phyloP scores from a whole-genome alignment of 2,797 vertebrate genomes.

The Amblyopsis hoosieri region DNA sequence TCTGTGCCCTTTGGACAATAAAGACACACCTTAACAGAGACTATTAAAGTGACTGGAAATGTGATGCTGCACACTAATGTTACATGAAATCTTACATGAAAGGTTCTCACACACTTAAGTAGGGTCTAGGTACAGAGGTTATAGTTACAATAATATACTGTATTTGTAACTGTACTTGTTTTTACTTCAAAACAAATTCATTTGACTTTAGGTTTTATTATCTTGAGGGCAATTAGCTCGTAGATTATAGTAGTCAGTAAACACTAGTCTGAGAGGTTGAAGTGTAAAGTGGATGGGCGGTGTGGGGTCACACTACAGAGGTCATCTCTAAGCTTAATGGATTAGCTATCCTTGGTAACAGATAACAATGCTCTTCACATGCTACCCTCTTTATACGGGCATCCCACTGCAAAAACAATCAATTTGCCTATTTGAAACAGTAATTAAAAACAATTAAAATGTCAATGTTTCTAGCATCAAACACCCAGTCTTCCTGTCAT shows the following conservation, averaged over 20 bases:
- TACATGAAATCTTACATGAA: no score
- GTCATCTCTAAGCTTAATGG: slow-evolving; percentile 74
- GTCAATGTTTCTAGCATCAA: slow-evolving; percentile 34
- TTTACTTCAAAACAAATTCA: no score
- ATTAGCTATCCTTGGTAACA: slow-evolving; percentile 70
- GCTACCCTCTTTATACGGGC: slow-evolving; percentile 36
- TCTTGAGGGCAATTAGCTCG: no score
- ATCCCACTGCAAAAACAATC: slow-evolving; percentile 36
- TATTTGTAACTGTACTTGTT: no score
- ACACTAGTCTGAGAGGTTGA: slow-evolving; percentile 36
- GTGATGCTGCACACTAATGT: no score
- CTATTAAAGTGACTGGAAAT: no score
- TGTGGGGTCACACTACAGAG: slow-evolving; percentile 61
- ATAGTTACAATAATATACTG: no score
- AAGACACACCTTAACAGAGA: no score
- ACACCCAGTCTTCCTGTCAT: slow-evolving; percentile 41
- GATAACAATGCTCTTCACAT: slow-evolving; percentile 68
- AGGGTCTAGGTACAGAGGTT: no score
- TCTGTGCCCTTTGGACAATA: no score
- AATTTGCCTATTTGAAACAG: slow-evolving; percentile 23
- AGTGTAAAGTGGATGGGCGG: slow-evolving; percentile 46
- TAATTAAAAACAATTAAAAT: slow-evolving; percentile 36
- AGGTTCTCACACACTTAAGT: no score
- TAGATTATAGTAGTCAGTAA: slow-evolving; percentile 7
- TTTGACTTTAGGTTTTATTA: no score